A percentile compares a stretch with the other conserved stretches of the same genome.
phyloP scores from a whole-genome alignment of 1,140 invertebrate species.

The Grapholita molesta region DNA sequence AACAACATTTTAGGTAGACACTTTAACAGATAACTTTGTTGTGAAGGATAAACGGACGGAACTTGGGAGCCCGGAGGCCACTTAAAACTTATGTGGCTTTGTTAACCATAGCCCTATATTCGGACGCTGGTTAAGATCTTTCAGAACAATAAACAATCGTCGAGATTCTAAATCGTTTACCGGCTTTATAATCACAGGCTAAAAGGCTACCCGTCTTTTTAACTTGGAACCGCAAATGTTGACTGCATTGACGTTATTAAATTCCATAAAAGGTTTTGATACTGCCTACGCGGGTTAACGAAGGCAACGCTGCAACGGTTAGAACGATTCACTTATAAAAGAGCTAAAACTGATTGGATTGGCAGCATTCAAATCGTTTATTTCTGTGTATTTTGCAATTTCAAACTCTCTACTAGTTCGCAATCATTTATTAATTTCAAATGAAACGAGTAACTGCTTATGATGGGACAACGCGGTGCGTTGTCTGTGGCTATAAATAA shows the following conservation, averaged over 20 bases:
- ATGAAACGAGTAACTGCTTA: neutral
- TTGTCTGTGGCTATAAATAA: conserved; percentile 7
- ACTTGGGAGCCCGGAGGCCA: conserved; percentile 62
- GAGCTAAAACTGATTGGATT: too few relatives aligned
- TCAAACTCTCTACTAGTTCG: neutral
- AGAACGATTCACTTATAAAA: too few relatives aligned
- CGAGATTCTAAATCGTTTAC: neutral
- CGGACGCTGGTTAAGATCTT: conserved; percentile 39
- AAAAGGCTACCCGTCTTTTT: too few relatives aligned
- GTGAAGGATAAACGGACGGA: conserved; percentile 60
- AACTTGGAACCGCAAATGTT: too few relatives aligned
- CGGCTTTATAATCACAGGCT: neutral
- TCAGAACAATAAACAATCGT: conserved; percentile 25
- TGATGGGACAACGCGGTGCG: neutral
- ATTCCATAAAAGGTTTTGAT: too few relatives aligned
- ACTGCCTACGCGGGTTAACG: too few relatives aligned
- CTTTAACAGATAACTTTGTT: conserved; percentile 67
- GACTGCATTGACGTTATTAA: too few relatives aligned
- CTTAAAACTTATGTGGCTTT: conserved; percentile 72
- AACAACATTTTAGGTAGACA: conserved; percentile 54
- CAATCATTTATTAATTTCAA: neutral
- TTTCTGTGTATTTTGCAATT: neutral
- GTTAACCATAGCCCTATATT: conserved; percentile 58
- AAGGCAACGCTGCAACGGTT: too few relatives aligned
- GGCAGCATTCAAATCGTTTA: too few relatives aligned